A percentile compares a stretch with the other conserved stretches of the same genome.
Conservation (phyloP, 2,113 vertebrate species). For the Cynocephalus volans region DNA sequence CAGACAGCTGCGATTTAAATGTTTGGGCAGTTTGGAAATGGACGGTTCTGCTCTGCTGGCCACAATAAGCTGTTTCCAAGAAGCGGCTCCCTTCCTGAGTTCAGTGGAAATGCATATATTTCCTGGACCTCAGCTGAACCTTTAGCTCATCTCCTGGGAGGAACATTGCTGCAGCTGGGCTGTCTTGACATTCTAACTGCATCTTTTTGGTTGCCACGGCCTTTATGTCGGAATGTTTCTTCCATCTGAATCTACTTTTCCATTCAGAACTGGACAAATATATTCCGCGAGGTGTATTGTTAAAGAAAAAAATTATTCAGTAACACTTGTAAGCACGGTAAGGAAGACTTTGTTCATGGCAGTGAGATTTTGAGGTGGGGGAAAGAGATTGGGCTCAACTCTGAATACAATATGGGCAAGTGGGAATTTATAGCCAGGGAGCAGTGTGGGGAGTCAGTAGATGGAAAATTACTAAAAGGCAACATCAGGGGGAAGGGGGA, state of each 20-base stretch:
- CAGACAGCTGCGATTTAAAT: not conserved
- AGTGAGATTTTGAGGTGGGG: too few relatives aligned
- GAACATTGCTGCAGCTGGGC: too few relatives aligned
- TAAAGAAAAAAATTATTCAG: not conserved
- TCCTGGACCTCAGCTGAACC: not conserved
- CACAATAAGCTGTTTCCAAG: rapidly evolving
- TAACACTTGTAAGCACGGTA: not conserved
- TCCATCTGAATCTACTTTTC: not conserved
- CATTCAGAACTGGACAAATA: not conserved
- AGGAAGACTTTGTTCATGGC: not conserved
- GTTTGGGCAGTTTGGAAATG: too few relatives aligned
- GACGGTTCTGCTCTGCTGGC: not conserved
- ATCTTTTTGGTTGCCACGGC: not conserved
- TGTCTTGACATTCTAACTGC: not conserved
- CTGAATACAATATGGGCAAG: not conserved
- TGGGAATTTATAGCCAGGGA: not conserved
- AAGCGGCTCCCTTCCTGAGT: not conserved
- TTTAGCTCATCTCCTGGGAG: not conserved
- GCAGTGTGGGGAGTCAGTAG: not conserved
- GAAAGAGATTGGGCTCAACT: not conserved
- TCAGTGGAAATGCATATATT: not conserved
- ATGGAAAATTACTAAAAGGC: not conserved
- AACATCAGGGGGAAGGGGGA: too few relatives aligned
- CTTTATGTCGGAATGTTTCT: not conserved
- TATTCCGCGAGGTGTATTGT: not conserved